phyloP scores from a whole-genome alignment of 2,797 vertebrate genomes.

The Ispidina picta region DNA sequence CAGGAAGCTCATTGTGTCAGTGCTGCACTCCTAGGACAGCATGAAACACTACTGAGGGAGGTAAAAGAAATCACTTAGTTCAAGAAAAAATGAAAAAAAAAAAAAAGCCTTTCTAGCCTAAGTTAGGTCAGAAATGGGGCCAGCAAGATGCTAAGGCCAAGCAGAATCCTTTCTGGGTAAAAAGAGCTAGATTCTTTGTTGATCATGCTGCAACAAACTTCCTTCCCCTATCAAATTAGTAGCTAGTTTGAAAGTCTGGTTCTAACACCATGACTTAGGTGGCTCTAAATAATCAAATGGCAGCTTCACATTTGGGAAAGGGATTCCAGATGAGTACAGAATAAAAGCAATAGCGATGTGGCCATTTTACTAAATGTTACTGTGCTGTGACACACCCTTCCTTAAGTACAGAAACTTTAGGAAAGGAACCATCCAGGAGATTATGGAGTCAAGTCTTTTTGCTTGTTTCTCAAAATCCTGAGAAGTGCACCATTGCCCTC shows the following conservation, averaged over 20 bases:
- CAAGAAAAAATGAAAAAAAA: neutral
- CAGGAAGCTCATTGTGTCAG: neutral
- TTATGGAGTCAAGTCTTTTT: neutral
- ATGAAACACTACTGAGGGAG: fast-evolving
- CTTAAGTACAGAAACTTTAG: neutral
- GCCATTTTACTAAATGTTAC: neutral
- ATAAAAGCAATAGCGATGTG: neutral
- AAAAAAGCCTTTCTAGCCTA: neutral
- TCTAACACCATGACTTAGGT: neutral
- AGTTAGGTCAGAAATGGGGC: neutral
- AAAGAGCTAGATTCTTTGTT: neutral
- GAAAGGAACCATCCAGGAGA: neutral
- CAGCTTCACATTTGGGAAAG: neutral
- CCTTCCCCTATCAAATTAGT: neutral
- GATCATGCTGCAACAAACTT: neutral
- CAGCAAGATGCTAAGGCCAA: neutral
- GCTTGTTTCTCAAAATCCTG: neutral
- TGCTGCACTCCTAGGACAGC: neutral
- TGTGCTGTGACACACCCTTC: neutral
- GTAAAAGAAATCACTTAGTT: neutral
- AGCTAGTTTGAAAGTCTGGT: neutral
- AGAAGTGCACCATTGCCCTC: neutral
- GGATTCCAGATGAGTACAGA: neutral
- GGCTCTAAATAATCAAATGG: neutral
- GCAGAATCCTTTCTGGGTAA: neutral